Percentiles rank a stretch among this genome's conserved stretches.
Evolutionary conservation across 2,797 vertebrate species (phyloP).

Genomic region (Loriculus beryllinus): DNA sequence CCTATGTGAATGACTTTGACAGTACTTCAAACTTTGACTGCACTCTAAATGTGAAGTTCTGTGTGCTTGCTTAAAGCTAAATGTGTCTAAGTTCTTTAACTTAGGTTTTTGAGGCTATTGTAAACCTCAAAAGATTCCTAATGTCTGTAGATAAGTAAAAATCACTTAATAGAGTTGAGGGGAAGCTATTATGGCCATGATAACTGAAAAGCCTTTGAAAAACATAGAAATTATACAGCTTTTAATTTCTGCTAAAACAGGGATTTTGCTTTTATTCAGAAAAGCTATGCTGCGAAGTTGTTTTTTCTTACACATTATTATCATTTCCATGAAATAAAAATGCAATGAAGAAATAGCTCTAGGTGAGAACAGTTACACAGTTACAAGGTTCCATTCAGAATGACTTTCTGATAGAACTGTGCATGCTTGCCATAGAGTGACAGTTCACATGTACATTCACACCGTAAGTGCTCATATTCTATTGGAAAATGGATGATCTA

Average conservation of each 20-base stretch:
- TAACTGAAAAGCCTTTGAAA: not conserved
- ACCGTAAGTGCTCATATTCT: not conserved
- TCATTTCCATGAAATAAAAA: not conserved
- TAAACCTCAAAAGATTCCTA: not conserved
- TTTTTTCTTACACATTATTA: not conserved
- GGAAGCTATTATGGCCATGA: not conserved
- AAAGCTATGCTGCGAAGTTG: not conserved
- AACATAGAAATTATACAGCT: not conserved
- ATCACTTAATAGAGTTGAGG: not conserved
- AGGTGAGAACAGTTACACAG: not conserved
- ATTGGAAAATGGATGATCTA: not conserved
- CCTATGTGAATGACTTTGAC: not conserved
- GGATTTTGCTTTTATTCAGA: not conserved
- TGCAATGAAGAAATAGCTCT: not conserved
- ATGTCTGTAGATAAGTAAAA: not conserved
- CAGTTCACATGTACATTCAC: not conserved
- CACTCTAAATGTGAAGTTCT: not conserved
- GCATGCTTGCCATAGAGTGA: not conserved
- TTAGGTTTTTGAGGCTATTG: not conserved
- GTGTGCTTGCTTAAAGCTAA: not conserved
- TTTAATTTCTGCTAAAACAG: not conserved
- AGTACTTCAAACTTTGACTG: not conserved
- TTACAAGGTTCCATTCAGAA: not conserved
- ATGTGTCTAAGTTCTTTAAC: not conserved
- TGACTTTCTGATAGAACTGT: not conserved